phyloP scores from a whole-genome alignment of 2,797 vertebrate genomes.

The Epinephelus awoara region DNA sequence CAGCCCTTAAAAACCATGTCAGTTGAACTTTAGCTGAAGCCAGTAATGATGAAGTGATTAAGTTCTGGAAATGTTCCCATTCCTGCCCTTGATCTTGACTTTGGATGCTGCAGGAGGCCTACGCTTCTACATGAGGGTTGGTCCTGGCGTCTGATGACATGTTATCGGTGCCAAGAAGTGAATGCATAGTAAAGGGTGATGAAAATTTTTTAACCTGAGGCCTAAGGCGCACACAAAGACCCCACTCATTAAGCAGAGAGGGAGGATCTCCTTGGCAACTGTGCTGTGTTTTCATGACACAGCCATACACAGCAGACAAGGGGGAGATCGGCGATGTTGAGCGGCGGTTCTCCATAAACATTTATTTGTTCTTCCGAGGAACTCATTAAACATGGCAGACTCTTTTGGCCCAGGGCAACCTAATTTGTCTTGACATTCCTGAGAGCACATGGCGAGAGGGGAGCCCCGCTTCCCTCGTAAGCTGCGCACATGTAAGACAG shows the following conservation, averaged over 20 bases:
- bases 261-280: constrained; percentile 67
- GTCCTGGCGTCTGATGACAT: constrained; percentile 38
- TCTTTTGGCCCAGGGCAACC: constrained; percentile 46
- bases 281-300: constrained; percentile 53
- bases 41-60: constrained; percentile 22
- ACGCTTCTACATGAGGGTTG: constrained; percentile 21
- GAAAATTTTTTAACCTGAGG: constrained; percentile 68
- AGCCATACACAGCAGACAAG: constrained; percentile 14
- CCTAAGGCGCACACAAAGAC: constrained; percentile 58
- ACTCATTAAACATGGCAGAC: constrained; percentile 68
- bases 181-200: constrained; percentile 60
- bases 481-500: constrained; percentile 38
- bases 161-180: constrained; percentile 36
- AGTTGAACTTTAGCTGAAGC: neutral
- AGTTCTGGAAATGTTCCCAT: constrained; percentile 23
- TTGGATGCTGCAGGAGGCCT: constrained; percentile 15
- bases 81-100: constrained; percentile 34
- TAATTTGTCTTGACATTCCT: constrained; percentile 67
- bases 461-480: constrained; percentile 53
- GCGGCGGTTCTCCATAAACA: constrained; percentile 66
- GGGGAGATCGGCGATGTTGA: constrained; percentile 36
- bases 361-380: constrained; percentile 68
- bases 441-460: constrained; percentile 23
- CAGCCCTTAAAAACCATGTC: neutral
- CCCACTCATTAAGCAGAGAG: constrained; percentile 49